A percentile compares a stretch with the other conserved stretches of the same genome.
These are phyloP conservation scores for Siniperca scherzeri DNA, from an alignment of 2,797 vertebrate genomes.

Conservation along the genomic window DNA sequence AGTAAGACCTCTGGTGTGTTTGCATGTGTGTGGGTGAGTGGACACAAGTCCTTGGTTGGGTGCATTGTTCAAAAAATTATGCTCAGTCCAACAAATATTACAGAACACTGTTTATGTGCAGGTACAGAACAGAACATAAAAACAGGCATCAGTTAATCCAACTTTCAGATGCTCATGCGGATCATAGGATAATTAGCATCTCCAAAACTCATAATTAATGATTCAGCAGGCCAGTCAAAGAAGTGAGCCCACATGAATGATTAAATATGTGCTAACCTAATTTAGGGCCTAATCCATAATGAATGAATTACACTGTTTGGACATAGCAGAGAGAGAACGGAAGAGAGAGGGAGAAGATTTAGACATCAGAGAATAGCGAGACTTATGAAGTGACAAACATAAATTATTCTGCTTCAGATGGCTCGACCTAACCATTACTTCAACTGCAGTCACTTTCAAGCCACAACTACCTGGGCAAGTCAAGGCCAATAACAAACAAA, in stretches of 20 bases:
- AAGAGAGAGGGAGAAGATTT: conserved; percentile 35
- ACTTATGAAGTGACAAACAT: conserved; percentile 43
- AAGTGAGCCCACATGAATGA: conserved; percentile 80
- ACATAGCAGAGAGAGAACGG: conserved; percentile 48
- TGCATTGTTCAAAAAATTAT: conserved; percentile 4
- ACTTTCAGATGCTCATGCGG: conserved; percentile 60
- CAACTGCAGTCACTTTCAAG: conserved; percentile 31
- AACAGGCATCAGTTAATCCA: conserved; percentile 38
- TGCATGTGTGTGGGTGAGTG: conserved; percentile 21
- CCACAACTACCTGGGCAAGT: conserved; percentile 22
- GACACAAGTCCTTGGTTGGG: conserved; percentile 8
- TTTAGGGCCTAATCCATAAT: conserved; percentile 77
- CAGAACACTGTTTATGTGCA: conserved; percentile 12
- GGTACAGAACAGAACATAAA: conserved; percentile 27
- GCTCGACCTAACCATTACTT: conserved; percentile 24
- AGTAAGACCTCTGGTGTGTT: conserved; percentile 14
- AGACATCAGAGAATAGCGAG: conserved; percentile 52
- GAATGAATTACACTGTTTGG: conserved; percentile 75
- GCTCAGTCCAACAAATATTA: not conserved
- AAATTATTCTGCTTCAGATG: conserved; percentile 46
- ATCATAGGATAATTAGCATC: conserved; percentile 70
- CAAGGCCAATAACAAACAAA: no score
- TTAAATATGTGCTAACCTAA: conserved; percentile 81
- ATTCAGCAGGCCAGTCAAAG: conserved; percentile 76
- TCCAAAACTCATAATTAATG: conserved; percentile 73